Percentiles rank a stretch among this genome's conserved stretches.
phyloP scores from a whole-genome alignment of 2,113 vertebrate genomes.

The Sylvietta virens region DNA sequence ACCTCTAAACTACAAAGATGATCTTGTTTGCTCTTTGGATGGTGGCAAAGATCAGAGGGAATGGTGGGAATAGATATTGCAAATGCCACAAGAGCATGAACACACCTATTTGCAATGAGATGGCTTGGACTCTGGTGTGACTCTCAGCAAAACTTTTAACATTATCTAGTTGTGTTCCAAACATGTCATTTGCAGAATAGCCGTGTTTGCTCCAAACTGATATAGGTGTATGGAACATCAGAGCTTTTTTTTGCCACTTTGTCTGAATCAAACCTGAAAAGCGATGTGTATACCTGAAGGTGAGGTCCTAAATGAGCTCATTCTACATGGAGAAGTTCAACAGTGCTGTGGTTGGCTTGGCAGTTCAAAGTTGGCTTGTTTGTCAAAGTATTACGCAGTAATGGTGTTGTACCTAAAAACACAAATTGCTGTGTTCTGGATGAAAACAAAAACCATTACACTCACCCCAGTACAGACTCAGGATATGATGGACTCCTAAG shows the following conservation, averaged over 20 bases:
- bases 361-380: background rate
- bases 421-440: background rate
- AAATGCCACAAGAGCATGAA: background rate
- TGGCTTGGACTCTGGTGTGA: too few relatives aligned
- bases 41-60: background rate
- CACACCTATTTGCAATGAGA: background rate
- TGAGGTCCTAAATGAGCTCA: background rate
- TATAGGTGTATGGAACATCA: rapidly evolving
- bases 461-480: background rate
- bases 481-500: background rate
- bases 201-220: background rate
- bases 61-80: background rate
- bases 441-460: background rate
- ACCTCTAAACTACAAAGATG: background rate
- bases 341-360: background rate
- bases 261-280: background rate
- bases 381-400: background rate
- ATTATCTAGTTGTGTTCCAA: background rate
- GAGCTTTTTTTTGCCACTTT: background rate
- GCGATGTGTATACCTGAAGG: rapidly evolving
- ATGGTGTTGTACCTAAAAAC: background rate
- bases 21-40: background rate
- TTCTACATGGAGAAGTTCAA: rapidly evolving
- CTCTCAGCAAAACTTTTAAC: background rate
- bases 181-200: background rate